Evolutionary conservation across 2,113 vertebrate species (phyloP).

Genomic region (rabbit (Oryctolagus cuniculus)): mOryCun1.1 NC_091449.1:2440001-2440500

Average conservation of each 20-base stretch:
- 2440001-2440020: not conserved
- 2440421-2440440: not conserved
- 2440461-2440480: too few relatives aligned
- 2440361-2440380: not conserved
- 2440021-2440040: not conserved
- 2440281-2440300: not conserved
- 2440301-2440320: not conserved
- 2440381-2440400: not conserved
- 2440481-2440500: too few relatives aligned
- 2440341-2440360: not conserved
- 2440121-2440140: too few relatives aligned
- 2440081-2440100: not conserved
- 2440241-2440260: not conserved
- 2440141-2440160: not conserved
- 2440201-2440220: not conserved
- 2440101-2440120: not conserved
- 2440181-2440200: not conserved
- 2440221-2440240: too few relatives aligned
- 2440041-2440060: not conserved
- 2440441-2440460: too few relatives aligned
- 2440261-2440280: not conserved
- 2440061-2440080: not conserved
- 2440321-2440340: not conserved
- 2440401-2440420: not conserved
- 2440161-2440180: not conserved